Evolutionary conservation across 1,140 invertebrate genomes (phyloP).

Genomic region (Trachymyrmex septentrionalis): DNA sequence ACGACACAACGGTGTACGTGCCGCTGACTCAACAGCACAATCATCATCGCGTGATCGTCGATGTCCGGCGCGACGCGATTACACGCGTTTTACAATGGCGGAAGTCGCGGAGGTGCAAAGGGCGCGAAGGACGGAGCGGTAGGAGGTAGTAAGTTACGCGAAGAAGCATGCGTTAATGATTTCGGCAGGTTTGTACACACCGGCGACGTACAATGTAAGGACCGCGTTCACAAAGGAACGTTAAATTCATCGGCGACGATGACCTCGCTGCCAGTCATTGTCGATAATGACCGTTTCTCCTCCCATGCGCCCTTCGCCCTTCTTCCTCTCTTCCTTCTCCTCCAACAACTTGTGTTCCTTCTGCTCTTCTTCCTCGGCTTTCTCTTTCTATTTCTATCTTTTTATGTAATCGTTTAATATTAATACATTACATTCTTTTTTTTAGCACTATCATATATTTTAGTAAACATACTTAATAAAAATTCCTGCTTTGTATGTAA

Average conservation of each 20-base stretch:
- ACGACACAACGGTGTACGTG: conserved; percentile 51
- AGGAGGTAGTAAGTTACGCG: conserved; percentile 54
- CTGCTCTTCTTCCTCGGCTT: neutral
- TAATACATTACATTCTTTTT: neutral
- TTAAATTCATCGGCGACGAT: conserved; percentile 80
- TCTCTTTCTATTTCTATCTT: neutral
- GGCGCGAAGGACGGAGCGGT: conserved; percentile 27
- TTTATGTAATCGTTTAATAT: neutral
- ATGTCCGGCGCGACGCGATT: conserved; percentile 58
- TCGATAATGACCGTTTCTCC: conserved; percentile 82
- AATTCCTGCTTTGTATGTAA: neutral
- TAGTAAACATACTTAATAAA: neutral
- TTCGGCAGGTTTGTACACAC: conserved; percentile 78
- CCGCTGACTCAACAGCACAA: conserved; percentile 56
- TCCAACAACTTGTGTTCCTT: neutral
- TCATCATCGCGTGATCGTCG: conserved; percentile 53
- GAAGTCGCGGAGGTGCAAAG: conserved; percentile 48
- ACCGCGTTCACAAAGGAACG: conserved; percentile 73
- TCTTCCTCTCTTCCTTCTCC: neutral
- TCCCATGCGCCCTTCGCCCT: neutral
- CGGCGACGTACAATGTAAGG: conserved; percentile 74
- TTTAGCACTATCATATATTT: neutral
- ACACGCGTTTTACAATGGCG: conserved; percentile 55
- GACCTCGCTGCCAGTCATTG: conserved; percentile 83
- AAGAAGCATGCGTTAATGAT: conserved; percentile 78